These are phyloP conservation scores for Eudasyphora cyanicolor DNA, from an alignment of 2,888 invertebrate species.

Conservation along the genomic window DNA sequence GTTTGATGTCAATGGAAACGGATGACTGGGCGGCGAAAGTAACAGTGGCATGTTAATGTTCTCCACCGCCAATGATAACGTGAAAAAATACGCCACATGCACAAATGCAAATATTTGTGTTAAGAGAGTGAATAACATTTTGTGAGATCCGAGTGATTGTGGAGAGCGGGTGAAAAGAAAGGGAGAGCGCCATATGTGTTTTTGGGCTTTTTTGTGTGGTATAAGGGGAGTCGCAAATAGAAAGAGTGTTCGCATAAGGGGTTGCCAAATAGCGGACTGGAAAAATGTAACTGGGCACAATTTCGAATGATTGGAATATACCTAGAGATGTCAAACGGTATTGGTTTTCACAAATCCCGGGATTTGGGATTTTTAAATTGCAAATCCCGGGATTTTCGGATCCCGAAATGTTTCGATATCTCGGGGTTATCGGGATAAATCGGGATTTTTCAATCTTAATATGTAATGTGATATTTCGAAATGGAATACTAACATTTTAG, in stretches of 20 bases:
- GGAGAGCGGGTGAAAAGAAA: background rate
- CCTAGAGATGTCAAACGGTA: no score
- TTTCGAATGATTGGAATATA: no score
- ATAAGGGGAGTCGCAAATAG: background rate
- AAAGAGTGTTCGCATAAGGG: background rate
- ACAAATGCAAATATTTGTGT: background rate
- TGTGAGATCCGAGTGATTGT: background rate
- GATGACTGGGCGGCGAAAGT: slow-evolving; percentile 3
- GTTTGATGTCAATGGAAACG: background rate
- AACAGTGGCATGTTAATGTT: slow-evolving; percentile 21
- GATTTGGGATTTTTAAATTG: no score
- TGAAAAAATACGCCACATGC: background rate
- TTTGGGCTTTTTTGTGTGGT: background rate
- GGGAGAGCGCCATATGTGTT: background rate
- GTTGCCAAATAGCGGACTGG: no score
- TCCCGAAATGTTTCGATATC: no score
- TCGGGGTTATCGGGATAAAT: no score
- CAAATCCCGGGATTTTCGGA: no score
- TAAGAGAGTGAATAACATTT: background rate
- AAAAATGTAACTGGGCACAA: no score
- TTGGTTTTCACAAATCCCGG: no score
- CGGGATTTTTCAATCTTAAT: no score
- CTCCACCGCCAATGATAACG: background rate
- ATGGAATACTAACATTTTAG: no score
- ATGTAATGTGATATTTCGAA: no score